phyloP scores from a whole-genome alignment of 2,113 vertebrate genomes.

The Crocuta crocuta region DNA sequence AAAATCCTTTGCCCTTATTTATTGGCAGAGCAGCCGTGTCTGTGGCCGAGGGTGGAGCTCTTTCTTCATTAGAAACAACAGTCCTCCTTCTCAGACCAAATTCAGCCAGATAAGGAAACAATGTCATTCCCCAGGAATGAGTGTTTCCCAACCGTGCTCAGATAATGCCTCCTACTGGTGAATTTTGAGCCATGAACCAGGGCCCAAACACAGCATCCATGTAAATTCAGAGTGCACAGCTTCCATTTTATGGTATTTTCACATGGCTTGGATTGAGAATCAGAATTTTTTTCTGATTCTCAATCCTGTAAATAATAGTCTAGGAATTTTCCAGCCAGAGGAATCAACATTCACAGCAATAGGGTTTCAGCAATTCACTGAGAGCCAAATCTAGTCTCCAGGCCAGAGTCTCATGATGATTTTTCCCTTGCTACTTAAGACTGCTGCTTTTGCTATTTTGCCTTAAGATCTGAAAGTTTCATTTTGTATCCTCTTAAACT shows the following conservation, averaged over 20 bases:
- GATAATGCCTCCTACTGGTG: slow-evolving; percentile 79
- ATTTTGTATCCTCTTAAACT: background rate
- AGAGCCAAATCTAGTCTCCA: background rate
- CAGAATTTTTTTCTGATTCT: background rate
- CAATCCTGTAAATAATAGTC: background rate
- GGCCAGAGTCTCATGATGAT: background rate
- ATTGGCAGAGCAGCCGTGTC: background rate
- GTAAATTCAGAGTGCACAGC: background rate
- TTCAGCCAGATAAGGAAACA: slow-evolving; percentile 72
- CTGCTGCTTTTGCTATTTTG: background rate
- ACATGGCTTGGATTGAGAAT: background rate
- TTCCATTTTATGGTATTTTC: background rate
- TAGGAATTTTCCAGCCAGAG: slow-evolving; percentile 48
- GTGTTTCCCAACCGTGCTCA: slow-evolving; percentile 60
- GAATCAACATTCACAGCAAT: background rate
- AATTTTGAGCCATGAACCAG: background rate
- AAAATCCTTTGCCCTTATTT: slow-evolving; percentile 40
- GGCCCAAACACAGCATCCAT: background rate
- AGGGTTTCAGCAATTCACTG: background rate
- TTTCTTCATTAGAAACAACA: slow-evolving; percentile 38
- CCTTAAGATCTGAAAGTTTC: background rate
- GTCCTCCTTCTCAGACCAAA: slow-evolving; percentile 45
- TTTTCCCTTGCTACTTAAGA: background rate
- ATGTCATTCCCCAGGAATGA: slow-evolving; percentile 79
- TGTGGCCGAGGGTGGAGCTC: slow-evolving; percentile 59